Conservation (phyloP, 2,797 vertebrate species). For the Microctenopoma steveboyesi region DNA sequence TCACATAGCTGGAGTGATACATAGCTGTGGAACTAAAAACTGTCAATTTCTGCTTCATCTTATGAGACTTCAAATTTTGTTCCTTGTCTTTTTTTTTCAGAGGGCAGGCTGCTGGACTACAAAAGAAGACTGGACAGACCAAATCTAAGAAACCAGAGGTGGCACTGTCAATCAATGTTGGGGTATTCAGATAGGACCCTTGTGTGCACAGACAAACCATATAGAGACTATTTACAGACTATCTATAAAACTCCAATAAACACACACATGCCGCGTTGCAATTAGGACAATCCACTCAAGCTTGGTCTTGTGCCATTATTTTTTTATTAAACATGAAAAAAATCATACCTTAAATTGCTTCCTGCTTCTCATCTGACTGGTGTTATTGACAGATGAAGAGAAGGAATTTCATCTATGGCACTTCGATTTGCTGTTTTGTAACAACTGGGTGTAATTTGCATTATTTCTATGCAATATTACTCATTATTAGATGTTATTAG, state of each 20-base stretch:
- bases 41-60: not conserved
- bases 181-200: slow-evolving; percentile 79
- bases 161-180: slow-evolving; percentile 85
- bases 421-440: slow-evolving; percentile 33
- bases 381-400: slow-evolving; percentile 1
- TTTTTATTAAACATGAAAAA: slow-evolving; percentile 5
- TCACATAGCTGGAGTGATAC: not conserved
- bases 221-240: not conserved
- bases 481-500: slow-evolving; percentile 1
- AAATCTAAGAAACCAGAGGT: slow-evolving; percentile 84
- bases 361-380: slow-evolving; percentile 4
- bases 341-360: not conserved
- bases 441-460: slow-evolving; percentile 23
- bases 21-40: not conserved
- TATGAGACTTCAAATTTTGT: not conserved
- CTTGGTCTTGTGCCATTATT: slow-evolving; percentile 35
- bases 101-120: slow-evolving; percentile 52
- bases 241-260: slow-evolving; percentile 18
- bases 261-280: slow-evolving; percentile 35
- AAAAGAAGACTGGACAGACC: slow-evolving; percentile 60
- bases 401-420: slow-evolving; percentile 8
- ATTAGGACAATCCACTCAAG: slow-evolving; percentile 56
- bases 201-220: slow-evolving; percentile 21
- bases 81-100: slow-evolving; percentile 55
- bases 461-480: slow-evolving; percentile 37